Evolutionary conservation across 2,797 vertebrate genomes (phyloP).

Genomic region (Meriones psammophilus): DNA sequence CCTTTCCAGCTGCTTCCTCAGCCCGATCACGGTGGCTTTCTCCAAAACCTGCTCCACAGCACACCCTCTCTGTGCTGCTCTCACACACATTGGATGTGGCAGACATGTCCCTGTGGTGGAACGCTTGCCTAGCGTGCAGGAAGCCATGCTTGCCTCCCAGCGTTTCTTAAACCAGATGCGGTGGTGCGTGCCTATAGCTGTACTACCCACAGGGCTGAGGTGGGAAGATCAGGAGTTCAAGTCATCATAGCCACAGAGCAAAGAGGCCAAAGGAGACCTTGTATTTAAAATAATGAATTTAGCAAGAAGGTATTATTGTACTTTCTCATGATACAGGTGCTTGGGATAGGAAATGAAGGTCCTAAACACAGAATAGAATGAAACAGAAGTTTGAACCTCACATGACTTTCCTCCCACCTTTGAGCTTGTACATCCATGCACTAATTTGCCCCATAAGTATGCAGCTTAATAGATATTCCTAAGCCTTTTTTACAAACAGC

Average conservation of each 20-base stretch:
- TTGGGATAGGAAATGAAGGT: background rate
- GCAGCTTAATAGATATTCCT: conserved; percentile 46
- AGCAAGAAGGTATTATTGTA: background rate
- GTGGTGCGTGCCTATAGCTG: background rate
- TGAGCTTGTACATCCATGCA: background rate
- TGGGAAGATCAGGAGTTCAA: background rate
- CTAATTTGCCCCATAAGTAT: conserved; percentile 37
- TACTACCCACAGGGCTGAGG: background rate
- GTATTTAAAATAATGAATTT: background rate
- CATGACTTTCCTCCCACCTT: background rate
- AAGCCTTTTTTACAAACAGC: conserved; percentile 49
- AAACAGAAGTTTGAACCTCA: conserved; percentile 11
- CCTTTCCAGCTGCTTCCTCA: background rate
- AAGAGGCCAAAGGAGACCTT: background rate
- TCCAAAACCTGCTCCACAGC: background rate
- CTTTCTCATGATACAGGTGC: background rate
- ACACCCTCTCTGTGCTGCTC: background rate
- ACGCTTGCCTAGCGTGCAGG: background rate
- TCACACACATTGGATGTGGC: background rate
- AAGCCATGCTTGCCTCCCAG: background rate
- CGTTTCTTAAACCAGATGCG: background rate
- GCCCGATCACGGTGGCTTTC: background rate
- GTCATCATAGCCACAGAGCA: background rate
- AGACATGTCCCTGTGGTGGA: background rate
- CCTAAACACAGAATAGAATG: background rate